Evolutionary conservation across 2,888 invertebrate species (phyloP).

Genomic region (Lottia gigantea): DNA sequence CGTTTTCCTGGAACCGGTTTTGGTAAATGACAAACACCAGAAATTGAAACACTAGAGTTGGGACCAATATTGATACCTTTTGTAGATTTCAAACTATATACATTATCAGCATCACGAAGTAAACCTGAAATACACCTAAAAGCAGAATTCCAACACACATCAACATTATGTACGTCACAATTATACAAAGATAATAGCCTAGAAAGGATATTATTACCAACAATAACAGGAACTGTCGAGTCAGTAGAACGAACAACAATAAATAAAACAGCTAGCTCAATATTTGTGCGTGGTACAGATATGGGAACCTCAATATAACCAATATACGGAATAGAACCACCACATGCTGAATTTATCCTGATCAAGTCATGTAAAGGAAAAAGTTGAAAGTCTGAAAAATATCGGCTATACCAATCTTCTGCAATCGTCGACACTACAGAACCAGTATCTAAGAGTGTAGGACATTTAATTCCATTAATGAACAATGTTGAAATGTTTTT

Average conservation of each 20-base stretch:
- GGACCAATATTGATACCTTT: neutral
- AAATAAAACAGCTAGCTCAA: neutral
- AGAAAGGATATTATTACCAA: neutral
- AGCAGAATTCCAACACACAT: neutral
- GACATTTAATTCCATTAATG: neutral
- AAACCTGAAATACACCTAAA: neutral
- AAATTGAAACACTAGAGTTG: neutral
- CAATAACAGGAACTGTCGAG: neutral
- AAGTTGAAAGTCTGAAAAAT: neutral
- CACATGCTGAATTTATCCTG: neutral
- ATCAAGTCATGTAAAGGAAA: neutral
- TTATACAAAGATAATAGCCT: neutral
- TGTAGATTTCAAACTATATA: constrained; percentile 4
- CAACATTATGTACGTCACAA: neutral
- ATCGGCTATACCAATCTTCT: neutral
- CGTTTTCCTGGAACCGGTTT: neutral
- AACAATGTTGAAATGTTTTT: neutral
- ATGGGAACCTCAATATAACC: neutral
- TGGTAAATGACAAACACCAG: neutral
- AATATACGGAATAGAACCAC: neutral
- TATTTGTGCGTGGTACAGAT: neutral
- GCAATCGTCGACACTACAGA: neutral
- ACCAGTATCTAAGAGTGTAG: neutral
- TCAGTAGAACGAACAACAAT: neutral
- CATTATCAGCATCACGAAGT: neutral